These are phyloP conservation scores for Brotula barbata DNA, from an alignment of 2,797 vertebrate species.

Conservation along the genomic window DNA sequence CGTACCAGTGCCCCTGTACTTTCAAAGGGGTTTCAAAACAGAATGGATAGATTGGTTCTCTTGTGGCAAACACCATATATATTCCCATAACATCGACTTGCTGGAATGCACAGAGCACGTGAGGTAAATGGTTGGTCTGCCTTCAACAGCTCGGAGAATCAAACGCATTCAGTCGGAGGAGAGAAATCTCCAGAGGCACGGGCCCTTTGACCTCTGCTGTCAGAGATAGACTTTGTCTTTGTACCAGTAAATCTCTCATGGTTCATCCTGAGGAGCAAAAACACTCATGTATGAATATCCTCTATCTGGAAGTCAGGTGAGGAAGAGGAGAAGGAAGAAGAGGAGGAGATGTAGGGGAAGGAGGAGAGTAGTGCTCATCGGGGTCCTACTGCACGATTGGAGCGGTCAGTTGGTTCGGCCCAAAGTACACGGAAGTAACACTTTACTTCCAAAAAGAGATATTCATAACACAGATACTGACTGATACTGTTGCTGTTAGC, in stretches of 20 bases:
- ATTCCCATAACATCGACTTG: constrained; percentile 10
- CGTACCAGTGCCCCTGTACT: too few relatives aligned
- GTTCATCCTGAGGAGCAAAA: constrained; percentile 39
- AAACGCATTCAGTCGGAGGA: constrained; percentile 11
- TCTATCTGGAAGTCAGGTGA: constrained; percentile 26
- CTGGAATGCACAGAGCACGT: constrained; percentile 8
- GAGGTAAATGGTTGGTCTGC: constrained; percentile 19
- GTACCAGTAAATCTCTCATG: constrained; percentile 30
- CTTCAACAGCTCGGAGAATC: constrained; percentile 23
- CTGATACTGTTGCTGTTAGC: too few relatives aligned
- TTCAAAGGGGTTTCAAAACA: too few relatives aligned
- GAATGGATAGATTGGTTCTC: constrained; percentile 15
- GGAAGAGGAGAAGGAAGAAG: background rate
- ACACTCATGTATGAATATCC: constrained; percentile 46
- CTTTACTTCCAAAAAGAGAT: too few relatives aligned
- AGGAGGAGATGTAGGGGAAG: background rate
- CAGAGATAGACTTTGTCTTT: constrained; percentile 37
- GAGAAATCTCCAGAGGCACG: constrained; percentile 11
- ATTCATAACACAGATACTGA: too few relatives aligned
- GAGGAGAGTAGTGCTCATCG: constrained; percentile 7
- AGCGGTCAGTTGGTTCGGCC: too few relatives aligned
- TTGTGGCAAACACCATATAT: background rate
- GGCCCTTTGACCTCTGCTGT: constrained; percentile 42
- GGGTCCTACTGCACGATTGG: too few relatives aligned
- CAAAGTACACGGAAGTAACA: too few relatives aligned